phyloP scores from a whole-genome alignment of 1,140 invertebrate genomes.

The Copidosoma floridanum region DNA sequence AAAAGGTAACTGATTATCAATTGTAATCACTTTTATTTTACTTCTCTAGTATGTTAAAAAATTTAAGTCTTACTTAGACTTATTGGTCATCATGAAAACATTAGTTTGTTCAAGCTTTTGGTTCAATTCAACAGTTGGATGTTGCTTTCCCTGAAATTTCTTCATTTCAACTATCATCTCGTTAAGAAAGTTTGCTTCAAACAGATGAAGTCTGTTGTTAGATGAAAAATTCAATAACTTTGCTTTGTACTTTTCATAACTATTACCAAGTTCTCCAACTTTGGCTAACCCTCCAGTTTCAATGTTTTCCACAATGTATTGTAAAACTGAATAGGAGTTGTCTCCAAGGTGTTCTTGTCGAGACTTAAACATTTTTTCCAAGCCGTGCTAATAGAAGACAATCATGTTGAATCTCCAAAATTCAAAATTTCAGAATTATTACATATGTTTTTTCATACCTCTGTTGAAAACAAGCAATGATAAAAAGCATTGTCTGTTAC shows the following conservation, averaged over 20 bases:
- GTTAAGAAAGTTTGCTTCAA: conserved; percentile 31
- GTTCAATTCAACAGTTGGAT: no score
- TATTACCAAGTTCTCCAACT: conserved; percentile 36
- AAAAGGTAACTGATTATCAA: neutral
- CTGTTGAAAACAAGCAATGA: conserved; percentile 40
- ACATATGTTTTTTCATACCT: conserved; percentile 38
- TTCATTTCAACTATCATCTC: conserved; percentile 33
- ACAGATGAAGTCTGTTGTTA: conserved; percentile 33
- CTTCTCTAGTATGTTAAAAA: no score
- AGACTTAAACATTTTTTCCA: conserved; percentile 38
- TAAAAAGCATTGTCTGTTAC: conserved; percentile 44
- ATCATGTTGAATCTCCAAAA: no score
- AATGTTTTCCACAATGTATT: conserved; percentile 33
- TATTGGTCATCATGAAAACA: no score
- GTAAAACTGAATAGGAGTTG: conserved; percentile 38
- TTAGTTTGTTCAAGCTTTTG: no score
- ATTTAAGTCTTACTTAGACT: conserved; percentile 9
- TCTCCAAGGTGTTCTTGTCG: conserved; percentile 16
- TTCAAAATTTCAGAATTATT: no score
- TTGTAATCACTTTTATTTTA: no score
- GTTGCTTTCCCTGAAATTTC: no score
- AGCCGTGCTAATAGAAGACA: conserved; percentile 40
- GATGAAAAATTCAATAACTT: conserved; percentile 3
- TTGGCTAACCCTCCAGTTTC: conserved; percentile 29
- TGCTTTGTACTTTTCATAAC: conserved; percentile 36